Percentiles rank a stretch among this genome's conserved stretches.
Evolutionary conservation across 2,888 invertebrate genomes (phyloP).

Genomic region (Lithophane semibrunnea): DNA sequence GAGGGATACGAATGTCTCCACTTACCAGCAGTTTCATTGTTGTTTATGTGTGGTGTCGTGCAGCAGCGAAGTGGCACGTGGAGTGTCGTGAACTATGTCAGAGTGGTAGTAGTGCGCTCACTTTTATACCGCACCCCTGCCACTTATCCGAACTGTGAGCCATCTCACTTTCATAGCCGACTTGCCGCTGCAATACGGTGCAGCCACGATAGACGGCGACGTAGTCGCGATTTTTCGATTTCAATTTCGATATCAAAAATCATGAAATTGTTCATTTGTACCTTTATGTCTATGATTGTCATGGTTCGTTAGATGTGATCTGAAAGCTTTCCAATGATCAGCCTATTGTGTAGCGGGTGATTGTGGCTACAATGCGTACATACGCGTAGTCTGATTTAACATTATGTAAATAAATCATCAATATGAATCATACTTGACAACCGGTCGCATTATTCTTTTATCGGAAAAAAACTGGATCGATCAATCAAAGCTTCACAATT

Average conservation of each 20-base stretch:
- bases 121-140: constrained; percentile 90
- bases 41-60: constrained; percentile 78
- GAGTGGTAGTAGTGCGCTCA: constrained; percentile 87
- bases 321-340: constrained; percentile 55
- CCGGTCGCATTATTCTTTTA: neutral
- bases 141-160: constrained; percentile 82
- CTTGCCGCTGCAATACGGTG: constrained; percentile 81
- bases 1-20: constrained; percentile 71
- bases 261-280: constrained; percentile 69
- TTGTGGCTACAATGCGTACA: constrained; percentile 34
- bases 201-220: constrained; percentile 69
- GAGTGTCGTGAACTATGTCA: constrained; percentile 87
- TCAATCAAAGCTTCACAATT: constrained; percentile 4
- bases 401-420: constrained; percentile 22
- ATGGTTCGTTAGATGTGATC: constrained; percentile 62
- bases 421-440: constrained; percentile 16
- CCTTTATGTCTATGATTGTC: constrained; percentile 54
- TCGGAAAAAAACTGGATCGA: neutral
- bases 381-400: neutral
- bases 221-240: constrained; percentile 73
- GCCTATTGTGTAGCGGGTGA: constrained; percentile 52
- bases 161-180: constrained; percentile 88
- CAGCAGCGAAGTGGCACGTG: constrained; percentile 83
- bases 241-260: constrained; percentile 76
- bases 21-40: constrained; percentile 89